Percentiles rank a stretch among this genome's conserved stretches.
Evolutionary conservation across 1,140 invertebrate genomes (phyloP).

Genomic region (Drosophila carrolli): DNA sequence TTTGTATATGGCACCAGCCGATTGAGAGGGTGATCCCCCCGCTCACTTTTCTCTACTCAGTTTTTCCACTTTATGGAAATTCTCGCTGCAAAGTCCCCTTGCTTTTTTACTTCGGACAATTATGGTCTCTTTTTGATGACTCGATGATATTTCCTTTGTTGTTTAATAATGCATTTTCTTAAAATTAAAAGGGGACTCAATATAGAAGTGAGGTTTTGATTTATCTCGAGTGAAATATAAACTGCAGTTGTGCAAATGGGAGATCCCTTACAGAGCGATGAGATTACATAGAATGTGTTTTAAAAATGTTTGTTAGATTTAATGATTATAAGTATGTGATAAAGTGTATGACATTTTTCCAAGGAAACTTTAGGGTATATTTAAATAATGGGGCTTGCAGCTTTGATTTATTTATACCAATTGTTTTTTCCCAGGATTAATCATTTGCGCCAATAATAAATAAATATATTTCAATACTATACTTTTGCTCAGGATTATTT

Average conservation of each 20-base stretch:
- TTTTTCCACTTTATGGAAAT: constrained; percentile 20
- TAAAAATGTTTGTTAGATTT: no score
- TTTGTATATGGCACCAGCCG: constrained; percentile 13
- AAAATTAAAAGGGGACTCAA: no score
- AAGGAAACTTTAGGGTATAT: no score
- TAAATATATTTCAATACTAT: no score
- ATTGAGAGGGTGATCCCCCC: constrained; percentile 6
- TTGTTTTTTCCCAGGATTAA: no score
- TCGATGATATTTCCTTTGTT: not conserved
- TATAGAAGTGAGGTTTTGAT: no score
- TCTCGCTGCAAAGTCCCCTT: constrained; percentile 3
- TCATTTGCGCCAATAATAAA: no score
- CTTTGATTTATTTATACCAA: not conserved
- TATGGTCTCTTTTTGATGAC: constrained; percentile 4
- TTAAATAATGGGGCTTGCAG: not conserved
- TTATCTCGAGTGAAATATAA: not conserved
- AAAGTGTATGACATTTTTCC: no score
- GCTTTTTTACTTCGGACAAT: not conserved
- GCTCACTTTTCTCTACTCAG: constrained; percentile 23
- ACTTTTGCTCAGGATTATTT: not conserved
- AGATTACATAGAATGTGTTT: no score
- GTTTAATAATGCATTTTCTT: not conserved
- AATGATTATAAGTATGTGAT: no score
- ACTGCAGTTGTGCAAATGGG: not conserved
- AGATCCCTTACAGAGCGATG: not conserved